Base-by-base conservation (phyloP, 2,113 vertebrate genomes). In the Scolopax mira region DNA sequence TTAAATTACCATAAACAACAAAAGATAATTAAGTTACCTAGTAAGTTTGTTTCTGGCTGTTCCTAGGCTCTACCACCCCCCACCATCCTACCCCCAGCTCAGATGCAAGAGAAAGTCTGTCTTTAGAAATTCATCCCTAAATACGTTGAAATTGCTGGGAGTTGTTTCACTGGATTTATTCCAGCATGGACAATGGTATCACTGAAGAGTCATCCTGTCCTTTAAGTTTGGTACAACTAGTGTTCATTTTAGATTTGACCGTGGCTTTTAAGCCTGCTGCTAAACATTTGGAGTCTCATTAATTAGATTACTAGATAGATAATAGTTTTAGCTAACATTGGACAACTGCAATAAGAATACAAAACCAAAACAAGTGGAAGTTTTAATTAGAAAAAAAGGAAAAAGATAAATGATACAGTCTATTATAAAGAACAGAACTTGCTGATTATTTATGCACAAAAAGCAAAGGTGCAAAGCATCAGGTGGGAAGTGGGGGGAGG, bases 81-180 rank as follows among this genome's bases (percentile, higher is more conserved):
- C 3, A 1, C 41, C 5, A 25, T 7, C 9, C 5, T 19, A 18
- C 22, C 6, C 5, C 2, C 30, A 12, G 28, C 37, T 84, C 22
- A 81, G n/a, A 75, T 79, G 73, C 57, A 81, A 70, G 33, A 89
- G 51, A 93, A 72, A 39, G 10, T 46, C 35, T 60, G 19, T 10
- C 27, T 49, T 78, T 65, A 77, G n/a, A n/a, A 65, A 73, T 84
- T 69, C 33, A 61, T 17, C 15, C 46, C 49, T 65, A 69, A 73
- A 48, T 39, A 64, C 13, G 21, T 49, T 24, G 28, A 71, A 66
- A 60, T 73, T 66, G 8, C 42, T 71, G n/a, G 25, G 37, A 87
- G 37, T 61, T n/a, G 13, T 33, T 44, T 66, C 41, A 70, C 30
- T 52, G 39, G 66, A 74, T 48, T 52, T 42, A 79, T 61, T 81